Conservation (phyloP, 2,888 invertebrate genomes). For the Amorpha juglandis region DNA sequence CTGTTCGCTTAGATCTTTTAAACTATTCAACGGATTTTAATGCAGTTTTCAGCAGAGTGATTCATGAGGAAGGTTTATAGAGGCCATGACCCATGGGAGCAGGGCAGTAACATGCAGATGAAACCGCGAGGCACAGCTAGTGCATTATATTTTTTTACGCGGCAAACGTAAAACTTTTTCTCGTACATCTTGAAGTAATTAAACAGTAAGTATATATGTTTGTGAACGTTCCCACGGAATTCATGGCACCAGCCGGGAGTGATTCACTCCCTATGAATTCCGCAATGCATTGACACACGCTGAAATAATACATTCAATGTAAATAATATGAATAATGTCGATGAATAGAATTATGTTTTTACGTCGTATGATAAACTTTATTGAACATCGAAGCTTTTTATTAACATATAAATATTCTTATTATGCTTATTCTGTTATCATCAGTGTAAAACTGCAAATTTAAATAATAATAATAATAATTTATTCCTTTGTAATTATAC, state of each 20-base stretch:
- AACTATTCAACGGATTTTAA: too few species aligned
- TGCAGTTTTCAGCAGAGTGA: too few species aligned
- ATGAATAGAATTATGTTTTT: slow-evolving; percentile 3
- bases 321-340: slow-evolving; percentile 18
- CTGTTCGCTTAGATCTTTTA: too few species aligned
- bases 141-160: not conserved
- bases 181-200: not conserved
- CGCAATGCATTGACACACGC: slow-evolving; percentile 8
- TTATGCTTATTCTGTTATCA: not conserved
- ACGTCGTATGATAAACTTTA: not conserved
- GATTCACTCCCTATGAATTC: slow-evolving; percentile 23
- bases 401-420: too few species aligned
- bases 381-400: not conserved
- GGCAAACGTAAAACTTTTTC: slow-evolving; percentile 1
- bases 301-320: slow-evolving; percentile 21
- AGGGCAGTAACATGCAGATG: too few species aligned
- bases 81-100: too few species aligned
- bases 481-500: not conserved
- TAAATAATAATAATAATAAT: too few species aligned
- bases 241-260: slow-evolving; percentile 7
- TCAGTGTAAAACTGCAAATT: too few species aligned
- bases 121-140: too few species aligned
- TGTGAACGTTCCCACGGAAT: slow-evolving; percentile 8
- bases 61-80: too few species aligned
- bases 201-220: slow-evolving; percentile 12